Percentiles rank a stretch among this genome's conserved stretches.
Conservation (phyloP, 2,797 vertebrate species). For the Melanogrammus aeglefinus region DNA sequence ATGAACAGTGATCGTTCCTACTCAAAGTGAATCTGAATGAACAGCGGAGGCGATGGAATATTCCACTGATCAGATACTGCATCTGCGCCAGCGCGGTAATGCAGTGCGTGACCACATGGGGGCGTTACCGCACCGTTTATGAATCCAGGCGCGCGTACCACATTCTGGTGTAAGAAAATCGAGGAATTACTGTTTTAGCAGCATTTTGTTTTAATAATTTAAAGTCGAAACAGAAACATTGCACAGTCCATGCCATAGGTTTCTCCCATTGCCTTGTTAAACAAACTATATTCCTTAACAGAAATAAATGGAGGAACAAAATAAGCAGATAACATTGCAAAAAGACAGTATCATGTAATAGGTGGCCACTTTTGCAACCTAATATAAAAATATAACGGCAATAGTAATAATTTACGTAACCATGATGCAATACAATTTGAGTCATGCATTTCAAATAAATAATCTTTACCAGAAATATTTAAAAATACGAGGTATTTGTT, state of each 20-base stretch:
- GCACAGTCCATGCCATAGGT: constrained; percentile 74
- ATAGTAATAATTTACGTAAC: constrained; percentile 62
- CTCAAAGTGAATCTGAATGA: constrained; percentile 29
- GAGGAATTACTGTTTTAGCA: constrained; percentile 43
- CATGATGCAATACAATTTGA: constrained; percentile 72
- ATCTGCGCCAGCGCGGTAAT: constrained; percentile 13
- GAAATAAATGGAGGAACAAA: constrained; percentile 54
- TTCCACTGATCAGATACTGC: constrained; percentile 28
- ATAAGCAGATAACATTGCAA: constrained; percentile 53
- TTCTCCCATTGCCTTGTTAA: constrained; percentile 52
- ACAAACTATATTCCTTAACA: constrained; percentile 50
- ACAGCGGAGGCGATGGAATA: constrained; percentile 1
- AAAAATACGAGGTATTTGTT: constrained; percentile 71
- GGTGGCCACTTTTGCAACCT: constrained; percentile 51
- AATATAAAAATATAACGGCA: constrained; percentile 70
- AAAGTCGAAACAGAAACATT: constrained; percentile 70
- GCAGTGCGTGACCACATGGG: constrained; percentile 59
- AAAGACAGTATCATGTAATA: constrained; percentile 31
- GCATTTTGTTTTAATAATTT: constrained; percentile 72
- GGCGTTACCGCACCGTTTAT: constrained; percentile 52
- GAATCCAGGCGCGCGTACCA: no score
- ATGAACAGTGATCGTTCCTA: no score
- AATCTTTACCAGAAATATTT: constrained; percentile 53
- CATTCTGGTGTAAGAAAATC: no score
- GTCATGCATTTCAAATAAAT: constrained; percentile 71